Percentiles rank a stretch among this genome's conserved stretches.
These are phyloP conservation scores for Chloropsis cyanopogon DNA, from an alignment of 2,113 vertebrate genomes.

Conservation along the genomic window DNA sequence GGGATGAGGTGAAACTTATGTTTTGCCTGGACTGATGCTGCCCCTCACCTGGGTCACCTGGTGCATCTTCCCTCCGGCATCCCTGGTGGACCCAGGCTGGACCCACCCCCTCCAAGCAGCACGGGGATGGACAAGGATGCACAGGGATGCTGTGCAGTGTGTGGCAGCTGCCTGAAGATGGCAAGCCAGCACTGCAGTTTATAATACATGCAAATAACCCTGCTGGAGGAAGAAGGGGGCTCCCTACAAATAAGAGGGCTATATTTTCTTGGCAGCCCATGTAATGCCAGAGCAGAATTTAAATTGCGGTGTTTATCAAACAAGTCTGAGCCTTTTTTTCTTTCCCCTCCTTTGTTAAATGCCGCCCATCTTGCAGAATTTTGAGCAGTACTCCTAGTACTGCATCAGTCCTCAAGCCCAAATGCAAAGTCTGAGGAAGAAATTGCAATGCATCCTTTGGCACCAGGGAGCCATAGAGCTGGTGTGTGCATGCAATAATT, in stretches of 20 bases:
- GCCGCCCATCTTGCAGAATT: neutral
- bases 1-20: neutral
- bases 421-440: slow-evolving; percentile 51
- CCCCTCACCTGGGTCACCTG: neutral
- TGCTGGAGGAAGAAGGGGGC: neutral
- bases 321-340: neutral
- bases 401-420: slow-evolving; percentile 32
- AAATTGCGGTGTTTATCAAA: slow-evolving; percentile 6
- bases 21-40: neutral
- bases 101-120: neutral
- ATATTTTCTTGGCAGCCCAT: slow-evolving; percentile 25
- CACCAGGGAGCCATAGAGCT: slow-evolving; percentile 66
- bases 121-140: neutral
- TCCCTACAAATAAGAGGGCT: slow-evolving; percentile 10
- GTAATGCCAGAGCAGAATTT: slow-evolving; percentile 40
- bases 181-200: slow-evolving; percentile 64
- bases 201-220: slow-evolving; percentile 37
- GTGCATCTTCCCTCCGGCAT: neutral
- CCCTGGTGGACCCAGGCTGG: neutral
- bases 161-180: slow-evolving; percentile 65
- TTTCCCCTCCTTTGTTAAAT: neutral
- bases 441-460: slow-evolving; percentile 63
- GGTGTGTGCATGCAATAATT: slow-evolving; percentile 65
- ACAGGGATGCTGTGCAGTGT: slow-evolving; percentile 41
- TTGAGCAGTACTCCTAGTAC: neutral